Conservation (phyloP, 2,113 vertebrate genomes). For the Bambusicola thoracicus region DNA sequence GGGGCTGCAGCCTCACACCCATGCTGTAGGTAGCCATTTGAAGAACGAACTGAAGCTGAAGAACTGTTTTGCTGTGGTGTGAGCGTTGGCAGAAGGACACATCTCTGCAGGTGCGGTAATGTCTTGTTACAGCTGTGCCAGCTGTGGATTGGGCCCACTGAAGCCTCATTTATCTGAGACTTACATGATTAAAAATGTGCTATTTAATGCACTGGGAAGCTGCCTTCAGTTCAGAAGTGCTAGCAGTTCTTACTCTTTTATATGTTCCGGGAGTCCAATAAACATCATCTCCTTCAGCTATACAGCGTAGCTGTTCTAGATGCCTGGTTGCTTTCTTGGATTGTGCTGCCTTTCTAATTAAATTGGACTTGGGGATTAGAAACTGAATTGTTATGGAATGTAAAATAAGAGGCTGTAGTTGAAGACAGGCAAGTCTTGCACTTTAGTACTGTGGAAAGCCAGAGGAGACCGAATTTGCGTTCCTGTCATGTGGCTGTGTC, state of each 20-base stretch:
- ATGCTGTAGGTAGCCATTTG: fast-evolving
- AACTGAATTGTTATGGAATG: not conserved
- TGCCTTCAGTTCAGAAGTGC: fast-evolving
- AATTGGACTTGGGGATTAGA: slow-evolving; percentile 16
- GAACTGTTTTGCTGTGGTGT: not conserved
- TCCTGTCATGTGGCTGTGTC: not conserved
- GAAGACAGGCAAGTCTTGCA: not conserved
- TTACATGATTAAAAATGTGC: not conserved
- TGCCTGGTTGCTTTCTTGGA: not conserved
- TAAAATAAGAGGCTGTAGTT: not conserved
- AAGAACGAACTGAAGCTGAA: too few species aligned
- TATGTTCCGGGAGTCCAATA: not conserved
- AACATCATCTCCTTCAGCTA: not conserved
- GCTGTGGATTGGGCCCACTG: not conserved
- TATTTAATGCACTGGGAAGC: not conserved
- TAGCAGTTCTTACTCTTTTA: not conserved
- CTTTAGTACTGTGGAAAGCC: not conserved
- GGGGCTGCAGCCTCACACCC: not conserved
- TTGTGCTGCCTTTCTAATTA: slow-evolving; percentile 46
- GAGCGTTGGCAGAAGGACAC: fast-evolving
- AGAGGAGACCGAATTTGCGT: not conserved
- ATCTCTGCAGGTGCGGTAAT: not conserved
- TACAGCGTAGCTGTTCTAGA: not conserved
- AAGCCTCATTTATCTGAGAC: not conserved
- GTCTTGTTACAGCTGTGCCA: not conserved